Percentiles rank a stretch among this genome's conserved stretches.
phyloP scores from a whole-genome alignment of 1,140 invertebrate genomes.

The Holotrichia oblita region DNA sequence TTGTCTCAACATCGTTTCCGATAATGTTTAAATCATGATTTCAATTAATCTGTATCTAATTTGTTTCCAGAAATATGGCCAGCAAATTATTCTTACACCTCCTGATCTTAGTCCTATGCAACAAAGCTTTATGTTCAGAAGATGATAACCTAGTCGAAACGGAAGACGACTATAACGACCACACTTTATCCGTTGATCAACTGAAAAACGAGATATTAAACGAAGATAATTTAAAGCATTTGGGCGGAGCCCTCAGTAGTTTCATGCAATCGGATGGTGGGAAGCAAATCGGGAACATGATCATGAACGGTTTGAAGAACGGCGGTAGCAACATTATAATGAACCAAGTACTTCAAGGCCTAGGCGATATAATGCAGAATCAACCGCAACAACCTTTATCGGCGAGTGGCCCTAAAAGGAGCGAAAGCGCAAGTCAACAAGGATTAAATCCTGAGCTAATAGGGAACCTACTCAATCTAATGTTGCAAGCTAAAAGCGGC shows the following conservation, averaged over 20 bases:
- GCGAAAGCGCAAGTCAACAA: slow-evolving; percentile 43
- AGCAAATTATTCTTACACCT: not conserved
- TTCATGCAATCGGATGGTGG: slow-evolving; percentile 68
- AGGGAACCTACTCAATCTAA: slow-evolving; percentile 62
- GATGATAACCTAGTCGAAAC: not conserved
- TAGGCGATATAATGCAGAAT: slow-evolving; percentile 54
- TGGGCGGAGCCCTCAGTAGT: slow-evolving; percentile 64
- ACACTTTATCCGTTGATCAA: not conserved
- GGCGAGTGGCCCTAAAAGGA: not conserved
- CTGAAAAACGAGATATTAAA: not conserved
- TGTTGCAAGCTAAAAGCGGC: slow-evolving; percentile 43
- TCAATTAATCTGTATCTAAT: too few species aligned
- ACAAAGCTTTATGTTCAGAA: not conserved
- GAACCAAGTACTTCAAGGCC: slow-evolving; percentile 60
- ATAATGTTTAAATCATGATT: too few species aligned
- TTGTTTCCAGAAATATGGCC: too few species aligned
- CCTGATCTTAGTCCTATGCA: not conserved
- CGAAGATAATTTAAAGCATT: slow-evolving; percentile 58
- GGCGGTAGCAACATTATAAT: slow-evolving; percentile 51
- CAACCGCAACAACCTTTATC: not conserved
- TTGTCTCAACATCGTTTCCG: too few species aligned
- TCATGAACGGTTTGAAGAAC: slow-evolving; percentile 46
- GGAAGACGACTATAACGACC: not conserved
- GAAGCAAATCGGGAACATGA: slow-evolving; percentile 52
- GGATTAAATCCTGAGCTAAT: slow-evolving; percentile 62